Evolutionary conservation across 2,113 vertebrate species (phyloP), one percentile per base, ranked within the genome.

Genomic region (Ancistrus triradiatus): DNA sequence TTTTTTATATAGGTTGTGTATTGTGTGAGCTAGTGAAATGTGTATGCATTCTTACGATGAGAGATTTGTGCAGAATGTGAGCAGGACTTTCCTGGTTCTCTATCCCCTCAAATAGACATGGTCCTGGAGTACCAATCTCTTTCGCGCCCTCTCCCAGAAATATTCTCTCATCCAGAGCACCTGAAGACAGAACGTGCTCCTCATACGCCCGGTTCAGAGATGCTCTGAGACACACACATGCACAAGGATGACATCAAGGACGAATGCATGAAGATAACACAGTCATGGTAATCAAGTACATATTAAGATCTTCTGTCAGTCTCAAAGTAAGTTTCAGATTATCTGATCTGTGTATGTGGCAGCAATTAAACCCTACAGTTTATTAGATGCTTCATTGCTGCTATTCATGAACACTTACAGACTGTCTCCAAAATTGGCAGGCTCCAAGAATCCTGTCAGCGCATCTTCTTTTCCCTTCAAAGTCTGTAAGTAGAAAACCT

Each of bases 131-230:
- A 49, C 93, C 93, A 25, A 96, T 91, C 73, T 95, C 94, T 6
- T 85, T 92, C 0, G 93, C 91, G 22, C 90, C 92, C 10, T 97
- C 93, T 0, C 91, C 92, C 0, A 93, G 88, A 78, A 97, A 98
- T 69, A 97, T 91, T 44, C 94, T 77, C 79, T 98, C 95, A 53
- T 98, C 94, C 2, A 98, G 80, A 40, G 91, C 88, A 25, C 95
- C 95, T 3, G 88, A 87, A 1, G 94, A 90, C 69, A 98, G 59
- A 1, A 97, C 80, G 2, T 92, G 92, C 64, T 94, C 94, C 68
- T 98, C 95, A 0, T 98, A 98, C 22, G 90, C 90, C 24, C 94
- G 91, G 73, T 84, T 92, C 77, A 98, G 88, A 68, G 92, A 90
- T 83, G 93, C 84, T 49, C 95, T 97, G 27, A 51, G 7, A 58